Percentiles rank a stretch among this genome's conserved stretches.
Evolutionary conservation across 1,140 invertebrate genomes (phyloP).

Genomic region (Mizuhopecten yessoensis): DNA sequence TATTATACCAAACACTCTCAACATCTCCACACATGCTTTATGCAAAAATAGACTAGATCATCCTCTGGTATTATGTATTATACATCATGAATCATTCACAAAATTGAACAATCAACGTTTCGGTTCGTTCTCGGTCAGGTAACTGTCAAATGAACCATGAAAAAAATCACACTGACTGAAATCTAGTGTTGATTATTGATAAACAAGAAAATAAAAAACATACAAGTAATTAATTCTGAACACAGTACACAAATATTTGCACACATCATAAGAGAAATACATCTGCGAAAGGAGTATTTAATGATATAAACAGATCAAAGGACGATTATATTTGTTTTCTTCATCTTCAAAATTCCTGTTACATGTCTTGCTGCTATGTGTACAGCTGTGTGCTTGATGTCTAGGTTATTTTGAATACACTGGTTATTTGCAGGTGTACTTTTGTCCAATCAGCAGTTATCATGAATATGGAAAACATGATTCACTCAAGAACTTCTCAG

Average conservation of each 20-base stretch:
- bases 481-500: too few relatives aligned
- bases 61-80: background rate
- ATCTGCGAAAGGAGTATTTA: too few relatives aligned
- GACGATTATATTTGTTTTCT: too few relatives aligned
- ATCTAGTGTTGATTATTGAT: background rate
- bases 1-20: background rate
- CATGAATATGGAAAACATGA: too few relatives aligned
- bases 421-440: too few relatives aligned
- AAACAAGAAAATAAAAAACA: too few relatives aligned
- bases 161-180: constrained; percentile 18
- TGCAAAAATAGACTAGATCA: background rate
- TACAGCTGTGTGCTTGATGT: too few relatives aligned
- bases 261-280: background rate
- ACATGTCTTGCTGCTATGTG: background rate
- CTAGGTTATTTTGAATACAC: too few relatives aligned
- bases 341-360: too few relatives aligned
- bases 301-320: too few relatives aligned
- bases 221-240: constrained; percentile 22
- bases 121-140: background rate
- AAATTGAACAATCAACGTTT: background rate
- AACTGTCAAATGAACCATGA: background rate
- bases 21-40: background rate
- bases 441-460: background rate
- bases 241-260: too few relatives aligned
- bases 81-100: constrained; percentile 20